Conservation (phyloP, 2,113 vertebrate species). For the Limanda limanda region DNA sequence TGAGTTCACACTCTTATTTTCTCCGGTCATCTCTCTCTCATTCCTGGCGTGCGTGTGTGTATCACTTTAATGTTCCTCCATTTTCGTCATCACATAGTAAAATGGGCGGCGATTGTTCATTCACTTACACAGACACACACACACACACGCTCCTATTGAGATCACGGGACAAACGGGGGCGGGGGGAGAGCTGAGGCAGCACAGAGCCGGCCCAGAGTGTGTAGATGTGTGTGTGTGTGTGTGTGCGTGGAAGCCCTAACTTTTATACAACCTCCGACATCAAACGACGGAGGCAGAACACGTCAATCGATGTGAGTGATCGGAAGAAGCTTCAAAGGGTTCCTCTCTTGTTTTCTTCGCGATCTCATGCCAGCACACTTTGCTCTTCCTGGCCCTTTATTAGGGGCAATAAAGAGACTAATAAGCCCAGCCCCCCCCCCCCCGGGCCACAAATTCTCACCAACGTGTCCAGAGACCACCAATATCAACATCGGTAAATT, state of each 20-base stretch:
- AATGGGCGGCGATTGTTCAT: constrained; percentile 74
- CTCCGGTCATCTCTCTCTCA: background rate
- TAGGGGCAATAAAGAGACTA: constrained; percentile 63
- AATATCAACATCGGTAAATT: background rate
- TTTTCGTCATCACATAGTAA: constrained; percentile 68
- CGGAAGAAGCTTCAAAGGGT: constrained; percentile 75
- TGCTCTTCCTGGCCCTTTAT: constrained; percentile 67
- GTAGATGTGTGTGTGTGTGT: too few relatives aligned
- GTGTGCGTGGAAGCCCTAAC: constrained; percentile 16
- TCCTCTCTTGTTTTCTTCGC: constrained; percentile 29
- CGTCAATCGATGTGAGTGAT: constrained; percentile 63
- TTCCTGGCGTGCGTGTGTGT: constrained; percentile 29
- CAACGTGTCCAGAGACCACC: background rate
- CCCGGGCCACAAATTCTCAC: background rate
- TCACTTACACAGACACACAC: constrained; percentile 28
- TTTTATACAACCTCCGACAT: constrained; percentile 66
- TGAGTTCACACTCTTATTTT: constrained; percentile 15
- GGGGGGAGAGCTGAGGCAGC: constrained; percentile 40
- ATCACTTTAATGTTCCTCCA: constrained; percentile 55
- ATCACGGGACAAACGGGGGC: constrained; percentile 65
- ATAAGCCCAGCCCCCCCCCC: constrained; percentile 3
- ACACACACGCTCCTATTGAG: constrained; percentile 40
- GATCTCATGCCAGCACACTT: constrained; percentile 64
- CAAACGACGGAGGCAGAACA: constrained; percentile 59
- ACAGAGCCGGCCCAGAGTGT: background rate